Percentiles rank a stretch among this genome's conserved stretches.
Conservation (phyloP, 2,797 vertebrate genomes). For the Triplophysa bombifrons region DNA sequence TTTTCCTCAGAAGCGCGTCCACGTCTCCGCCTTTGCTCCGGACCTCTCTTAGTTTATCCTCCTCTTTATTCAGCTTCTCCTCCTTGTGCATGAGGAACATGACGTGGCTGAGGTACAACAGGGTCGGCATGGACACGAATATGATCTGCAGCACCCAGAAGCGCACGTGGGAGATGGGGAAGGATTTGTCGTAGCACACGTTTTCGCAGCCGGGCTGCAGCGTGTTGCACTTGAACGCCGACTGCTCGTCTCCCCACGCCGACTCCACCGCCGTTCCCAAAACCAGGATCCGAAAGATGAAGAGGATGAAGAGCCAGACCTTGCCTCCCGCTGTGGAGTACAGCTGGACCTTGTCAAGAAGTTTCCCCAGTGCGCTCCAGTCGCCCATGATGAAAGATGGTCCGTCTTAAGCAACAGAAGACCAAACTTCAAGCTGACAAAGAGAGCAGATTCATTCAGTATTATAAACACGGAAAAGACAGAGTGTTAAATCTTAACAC, state of each 20-base stretch:
- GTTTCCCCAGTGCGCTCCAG: conserved; percentile 87
- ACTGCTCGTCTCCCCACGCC: conserved; percentile 89
- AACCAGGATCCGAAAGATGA: conserved; percentile 87
- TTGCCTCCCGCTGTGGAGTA: conserved; percentile 89
- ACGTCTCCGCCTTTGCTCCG: conserved; percentile 81
- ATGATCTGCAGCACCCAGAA: conserved; percentile 92
- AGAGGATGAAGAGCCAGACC: conserved; percentile 87
- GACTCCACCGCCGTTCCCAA: conserved; percentile 87
- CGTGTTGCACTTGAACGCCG: conserved; percentile 87
- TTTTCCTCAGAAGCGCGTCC: conserved; percentile 81
- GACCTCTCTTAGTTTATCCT: conserved; percentile 80
- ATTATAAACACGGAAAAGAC: conserved; percentile 29
- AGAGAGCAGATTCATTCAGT: conserved; percentile 32
- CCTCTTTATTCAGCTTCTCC: conserved; percentile 84
- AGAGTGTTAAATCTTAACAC: conserved; percentile 15
- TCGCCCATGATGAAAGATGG: conserved; percentile 81
- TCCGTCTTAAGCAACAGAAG: conserved; percentile 22
- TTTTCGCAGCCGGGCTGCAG: conserved; percentile 88
- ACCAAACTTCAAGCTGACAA: conserved; percentile 28
- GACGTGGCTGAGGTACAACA: conserved; percentile 87
- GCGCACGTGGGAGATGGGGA: conserved; percentile 88
- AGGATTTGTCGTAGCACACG: conserved; percentile 88
- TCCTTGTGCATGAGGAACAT: conserved; percentile 88
- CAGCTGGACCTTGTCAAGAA: conserved; percentile 88
- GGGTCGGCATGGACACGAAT: conserved; percentile 87